A percentile compares a stretch with the other conserved stretches of the same genome.
Conservation (phyloP, 2,797 vertebrate species). For the Brachymystax lenok region DNA sequence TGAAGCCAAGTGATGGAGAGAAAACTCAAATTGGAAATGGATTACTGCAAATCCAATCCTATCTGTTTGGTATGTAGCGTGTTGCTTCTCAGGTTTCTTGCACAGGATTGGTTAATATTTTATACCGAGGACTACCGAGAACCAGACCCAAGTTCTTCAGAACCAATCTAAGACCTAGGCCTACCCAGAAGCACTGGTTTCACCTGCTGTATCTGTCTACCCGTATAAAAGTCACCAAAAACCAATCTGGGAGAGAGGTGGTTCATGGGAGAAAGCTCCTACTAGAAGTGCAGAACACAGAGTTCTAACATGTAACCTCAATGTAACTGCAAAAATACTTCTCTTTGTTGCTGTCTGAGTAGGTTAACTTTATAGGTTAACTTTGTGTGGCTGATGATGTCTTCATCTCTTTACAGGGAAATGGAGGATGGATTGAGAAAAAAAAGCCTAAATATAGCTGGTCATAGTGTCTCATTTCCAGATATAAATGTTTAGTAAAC, state of each 20-base stretch:
- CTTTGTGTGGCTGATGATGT: not conserved
- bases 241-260: not conserved
- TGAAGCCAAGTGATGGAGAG: conserved; percentile 31
- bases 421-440: not conserved
- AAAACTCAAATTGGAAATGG: not conserved
- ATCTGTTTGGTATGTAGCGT: not conserved
- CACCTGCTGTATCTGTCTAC: not conserved
- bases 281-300: not conserved
- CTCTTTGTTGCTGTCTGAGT: not conserved
- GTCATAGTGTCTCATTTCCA: not conserved
- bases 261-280: not conserved
- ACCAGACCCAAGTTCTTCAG: not conserved
- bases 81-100: not conserved
- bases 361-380: not conserved
- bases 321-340: not conserved
- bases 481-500: not conserved
- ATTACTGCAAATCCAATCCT: not conserved
- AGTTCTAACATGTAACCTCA: not conserved
- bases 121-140: no score
- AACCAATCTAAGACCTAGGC: not conserved
- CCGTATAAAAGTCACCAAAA: not conserved
- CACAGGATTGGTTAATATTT: not conserved
- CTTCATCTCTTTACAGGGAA: not conserved
- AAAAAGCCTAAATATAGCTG: not conserved
- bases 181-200: not conserved